These are phyloP conservation scores for Apodemus speciosus DNA, from an alignment of 2,113 vertebrate species.

Conservation along the genomic window DNA sequence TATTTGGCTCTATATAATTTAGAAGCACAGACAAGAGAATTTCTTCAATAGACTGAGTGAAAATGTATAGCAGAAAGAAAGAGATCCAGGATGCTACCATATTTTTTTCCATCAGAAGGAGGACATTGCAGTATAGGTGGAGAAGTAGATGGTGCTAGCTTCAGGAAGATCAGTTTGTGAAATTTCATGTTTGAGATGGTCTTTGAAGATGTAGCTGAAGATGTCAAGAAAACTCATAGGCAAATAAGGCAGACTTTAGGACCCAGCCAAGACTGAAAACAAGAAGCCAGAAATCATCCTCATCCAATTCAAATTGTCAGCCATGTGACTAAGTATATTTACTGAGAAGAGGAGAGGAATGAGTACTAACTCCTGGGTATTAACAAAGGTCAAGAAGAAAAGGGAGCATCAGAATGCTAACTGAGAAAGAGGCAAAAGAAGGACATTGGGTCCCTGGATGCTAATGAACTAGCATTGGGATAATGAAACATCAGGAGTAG, in stretches of 20 bases:
- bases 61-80: constrained; percentile 28
- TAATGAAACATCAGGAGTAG: background rate
- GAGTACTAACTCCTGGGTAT: background rate
- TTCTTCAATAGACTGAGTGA: constrained; percentile 22
- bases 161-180: background rate
- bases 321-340: background rate
- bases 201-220: background rate
- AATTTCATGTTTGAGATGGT: background rate
- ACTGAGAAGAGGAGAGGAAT: background rate
- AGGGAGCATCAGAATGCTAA: background rate
- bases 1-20: constrained; percentile 46
- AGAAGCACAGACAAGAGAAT: constrained; percentile 42
- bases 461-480: background rate
- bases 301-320: constrained; percentile 19
- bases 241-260: background rate
- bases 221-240: background rate
- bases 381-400: background rate
- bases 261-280: background rate
- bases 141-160: background rate
- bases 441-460: background rate
- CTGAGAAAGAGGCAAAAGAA: background rate
- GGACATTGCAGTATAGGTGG: background rate
- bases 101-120: constrained; percentile 20
- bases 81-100: background rate
- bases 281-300: background rate